Evolutionary conservation across 30 jellyfish, hydroid and myxozoan genomes (phyloP).

Genomic region (Turritopsis dohrnii): DNA sequence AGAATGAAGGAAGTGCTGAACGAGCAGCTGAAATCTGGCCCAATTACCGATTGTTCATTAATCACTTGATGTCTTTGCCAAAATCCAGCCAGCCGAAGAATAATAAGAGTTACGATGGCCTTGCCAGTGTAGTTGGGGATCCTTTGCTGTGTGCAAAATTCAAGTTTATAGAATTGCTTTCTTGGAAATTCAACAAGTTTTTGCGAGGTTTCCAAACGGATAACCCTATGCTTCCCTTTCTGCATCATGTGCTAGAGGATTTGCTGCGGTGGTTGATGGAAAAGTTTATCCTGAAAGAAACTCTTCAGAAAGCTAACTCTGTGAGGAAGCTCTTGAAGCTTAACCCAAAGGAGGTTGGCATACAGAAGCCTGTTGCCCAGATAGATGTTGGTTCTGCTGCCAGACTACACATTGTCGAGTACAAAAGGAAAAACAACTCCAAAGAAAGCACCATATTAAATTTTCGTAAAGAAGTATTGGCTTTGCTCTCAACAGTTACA

Average conservation of each 20-base stretch:
- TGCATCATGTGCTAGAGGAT: not conserved
- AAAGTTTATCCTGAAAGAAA: slow-evolving; percentile 10
- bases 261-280: not conserved
- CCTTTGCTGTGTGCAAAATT: slow-evolving; percentile 29
- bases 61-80: not conserved
- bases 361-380: slow-evolving; percentile 5
- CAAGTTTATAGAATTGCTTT: slow-evolving; percentile 11
- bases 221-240: slow-evolving; percentile 20
- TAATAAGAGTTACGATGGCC: not conserved
- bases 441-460: not conserved
- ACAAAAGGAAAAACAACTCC: not conserved
- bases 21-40: slow-evolving; percentile 13
- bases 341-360: slow-evolving; percentile 14
- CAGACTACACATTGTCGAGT: not conserved
- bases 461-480: not conserved
- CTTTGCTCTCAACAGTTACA: not conserved
- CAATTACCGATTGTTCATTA: not conserved
- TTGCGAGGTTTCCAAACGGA: slow-evolving; percentile 26
- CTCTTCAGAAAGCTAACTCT: slow-evolving; percentile 7
- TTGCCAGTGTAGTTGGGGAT: slow-evolving; percentile 10
- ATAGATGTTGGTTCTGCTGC: slow-evolving; percentile 19
- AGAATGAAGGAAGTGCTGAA: slow-evolving; percentile 1
- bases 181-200: slow-evolving; percentile 7
- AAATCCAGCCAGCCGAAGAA: not conserved
- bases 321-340: slow-evolving; percentile 9